Conservation (phyloP, 2,888 invertebrate species). For the Nematopogon swammerdamellus region DNA sequence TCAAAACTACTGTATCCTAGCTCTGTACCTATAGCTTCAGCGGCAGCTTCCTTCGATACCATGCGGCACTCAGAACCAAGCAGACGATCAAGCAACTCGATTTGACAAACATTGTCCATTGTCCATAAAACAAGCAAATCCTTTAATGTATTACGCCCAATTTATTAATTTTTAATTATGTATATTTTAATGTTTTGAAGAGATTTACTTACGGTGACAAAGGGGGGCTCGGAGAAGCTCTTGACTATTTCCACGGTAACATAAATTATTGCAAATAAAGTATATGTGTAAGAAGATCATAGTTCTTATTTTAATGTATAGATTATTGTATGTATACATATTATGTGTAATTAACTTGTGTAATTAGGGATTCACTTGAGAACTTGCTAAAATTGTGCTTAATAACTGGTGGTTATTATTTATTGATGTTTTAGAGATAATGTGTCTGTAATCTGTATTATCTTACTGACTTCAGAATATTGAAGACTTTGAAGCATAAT, state of each 20-base stretch:
- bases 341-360: constrained; percentile 45
- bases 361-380: constrained; percentile 21
- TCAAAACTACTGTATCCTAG: no score
- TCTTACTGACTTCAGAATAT: background rate
- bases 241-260: background rate
- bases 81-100: no score
- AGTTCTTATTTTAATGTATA: background rate
- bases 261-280: background rate
- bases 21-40: no score
- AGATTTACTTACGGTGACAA: background rate
- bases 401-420: background rate
- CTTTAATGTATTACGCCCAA: no score
- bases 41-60: no score
- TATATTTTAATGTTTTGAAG: no score
- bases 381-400: background rate
- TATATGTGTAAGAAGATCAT: background rate
- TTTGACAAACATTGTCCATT: no score
- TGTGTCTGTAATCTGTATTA: background rate
- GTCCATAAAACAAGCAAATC: no score
- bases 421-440: background rate
- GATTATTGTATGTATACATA: constrained; percentile 41
- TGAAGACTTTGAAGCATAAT: background rate
- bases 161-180: no score
- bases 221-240: background rate
- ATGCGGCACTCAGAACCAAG: no score